Conservation (phyloP, 2,113 vertebrate species). For the Macquaria ambigua region DNA sequence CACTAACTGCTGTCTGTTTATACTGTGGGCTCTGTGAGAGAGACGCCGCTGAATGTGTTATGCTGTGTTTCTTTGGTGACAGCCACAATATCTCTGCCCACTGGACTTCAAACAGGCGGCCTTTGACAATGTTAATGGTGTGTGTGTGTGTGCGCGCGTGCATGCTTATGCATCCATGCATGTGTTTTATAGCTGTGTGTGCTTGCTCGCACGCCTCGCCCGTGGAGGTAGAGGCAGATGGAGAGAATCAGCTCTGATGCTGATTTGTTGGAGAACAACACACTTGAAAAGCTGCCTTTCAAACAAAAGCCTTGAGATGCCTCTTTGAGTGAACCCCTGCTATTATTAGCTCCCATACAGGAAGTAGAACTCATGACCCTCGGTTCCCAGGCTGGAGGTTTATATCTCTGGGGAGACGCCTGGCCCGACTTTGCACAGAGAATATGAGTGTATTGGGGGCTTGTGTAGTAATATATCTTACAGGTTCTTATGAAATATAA, state of each 20-base stretch:
- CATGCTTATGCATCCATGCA: conserved; percentile 2
- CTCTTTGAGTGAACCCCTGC: conserved; percentile 45
- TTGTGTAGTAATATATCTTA: conserved; percentile 5
- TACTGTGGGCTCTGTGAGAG: conserved; percentile 32
- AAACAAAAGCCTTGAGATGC: conserved; percentile 59
- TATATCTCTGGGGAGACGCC: conserved; percentile 43
- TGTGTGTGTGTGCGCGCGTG: neutral
- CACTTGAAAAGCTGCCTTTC: conserved; percentile 43
- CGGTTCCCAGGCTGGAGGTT: conserved; percentile 67
- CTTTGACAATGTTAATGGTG: conserved; percentile 56
- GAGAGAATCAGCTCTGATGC: conserved; percentile 36
- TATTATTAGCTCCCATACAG: conserved; percentile 77
- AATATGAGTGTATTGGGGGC: neutral
- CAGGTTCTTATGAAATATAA: conserved; percentile 1
- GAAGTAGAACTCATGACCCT: conserved; percentile 74
- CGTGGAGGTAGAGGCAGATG: conserved; percentile 28
- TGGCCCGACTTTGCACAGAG: conserved; percentile 7
- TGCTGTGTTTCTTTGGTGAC: conserved; percentile 74
- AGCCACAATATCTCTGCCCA: conserved; percentile 59
- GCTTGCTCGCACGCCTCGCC: neutral
- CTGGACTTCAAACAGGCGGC: conserved; percentile 69
- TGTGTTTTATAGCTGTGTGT: conserved; percentile 29
- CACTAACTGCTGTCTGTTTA: conserved; percentile 63
- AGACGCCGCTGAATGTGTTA: conserved; percentile 64
- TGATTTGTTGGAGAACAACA: conserved; percentile 25